Evolutionary conservation across 2,797 vertebrate species (phyloP).

Genomic region (Crocodylus rhombifer): DNA sequence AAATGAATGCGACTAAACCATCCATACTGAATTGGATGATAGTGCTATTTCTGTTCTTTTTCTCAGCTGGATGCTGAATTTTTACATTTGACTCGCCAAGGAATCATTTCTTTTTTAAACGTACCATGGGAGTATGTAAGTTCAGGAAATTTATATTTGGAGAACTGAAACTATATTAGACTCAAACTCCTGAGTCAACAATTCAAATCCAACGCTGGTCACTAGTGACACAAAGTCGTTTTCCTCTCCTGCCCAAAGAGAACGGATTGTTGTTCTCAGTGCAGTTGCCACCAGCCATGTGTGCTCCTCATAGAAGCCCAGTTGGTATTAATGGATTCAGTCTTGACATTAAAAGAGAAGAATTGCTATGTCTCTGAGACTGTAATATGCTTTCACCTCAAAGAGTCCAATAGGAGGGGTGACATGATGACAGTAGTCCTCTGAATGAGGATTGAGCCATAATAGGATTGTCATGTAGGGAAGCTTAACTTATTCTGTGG

Average conservation of each 20-base stretch:
- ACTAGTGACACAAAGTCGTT: neutral
- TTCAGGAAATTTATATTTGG: neutral
- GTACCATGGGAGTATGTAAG: neutral
- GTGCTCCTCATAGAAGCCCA: neutral
- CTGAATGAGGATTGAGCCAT: neutral
- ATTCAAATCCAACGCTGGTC: neutral
- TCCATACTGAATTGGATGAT: neutral
- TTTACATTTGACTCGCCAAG: neutral
- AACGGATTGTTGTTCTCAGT: neutral
- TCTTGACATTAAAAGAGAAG: neutral
- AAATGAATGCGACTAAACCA: neutral
- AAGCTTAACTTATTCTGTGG: neutral
- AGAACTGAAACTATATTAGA: neutral
- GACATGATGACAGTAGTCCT: neutral
- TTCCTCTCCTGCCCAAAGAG: neutral
- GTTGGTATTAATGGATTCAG: neutral
- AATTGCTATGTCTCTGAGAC: neutral
- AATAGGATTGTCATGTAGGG: neutral
- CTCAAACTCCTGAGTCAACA: neutral
- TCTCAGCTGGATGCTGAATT: neutral
- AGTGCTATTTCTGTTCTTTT: neutral
- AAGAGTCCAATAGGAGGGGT: neutral
- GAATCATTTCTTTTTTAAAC: neutral
- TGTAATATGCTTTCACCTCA: neutral
- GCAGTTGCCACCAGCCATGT: neutral